A percentile compares a stretch with the other conserved stretches of the same genome.
Evolutionary conservation across 2,797 vertebrate species (phyloP).

Genomic region (Bovichtus variegatus): DNA sequence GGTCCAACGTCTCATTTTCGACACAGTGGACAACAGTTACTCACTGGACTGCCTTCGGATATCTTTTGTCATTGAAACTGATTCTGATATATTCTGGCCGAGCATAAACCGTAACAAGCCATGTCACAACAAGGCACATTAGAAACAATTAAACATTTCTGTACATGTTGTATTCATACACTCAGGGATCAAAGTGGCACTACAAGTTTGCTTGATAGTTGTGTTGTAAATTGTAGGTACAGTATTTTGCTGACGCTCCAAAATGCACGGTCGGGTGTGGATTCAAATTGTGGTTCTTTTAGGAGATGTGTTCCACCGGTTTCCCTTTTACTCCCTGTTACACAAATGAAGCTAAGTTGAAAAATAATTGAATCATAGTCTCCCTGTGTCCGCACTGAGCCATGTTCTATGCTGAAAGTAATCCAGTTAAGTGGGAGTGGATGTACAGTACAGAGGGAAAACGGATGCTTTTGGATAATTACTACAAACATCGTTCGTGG

Average conservation of each 20-base stretch:
- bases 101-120: background rate
- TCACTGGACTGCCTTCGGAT: background rate
- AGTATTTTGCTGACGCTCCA: background rate
- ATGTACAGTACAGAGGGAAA: conserved; percentile 28
- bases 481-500: conserved; percentile 51
- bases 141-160: background rate
- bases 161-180: background rate
- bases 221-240: background rate
- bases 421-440: conserved; percentile 61
- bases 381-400: conserved; percentile 12
- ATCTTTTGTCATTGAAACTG: background rate
- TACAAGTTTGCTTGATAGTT: background rate
- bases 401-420: conserved; percentile 27
- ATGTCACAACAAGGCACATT: background rate
- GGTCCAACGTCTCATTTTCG: background rate
- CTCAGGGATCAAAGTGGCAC: background rate
- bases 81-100: background rate
- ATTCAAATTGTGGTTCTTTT: background rate
- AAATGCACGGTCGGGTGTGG: background rate
- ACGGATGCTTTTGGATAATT: conserved; percentile 68
- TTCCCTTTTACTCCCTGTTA: background rate
- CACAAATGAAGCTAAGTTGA: background rate
- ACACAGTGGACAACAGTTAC: background rate
- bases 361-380: conserved; percentile 16
- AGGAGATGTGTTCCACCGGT: background rate